phyloP scores from a whole-genome alignment of 2,113 vertebrate species.

The Plecotus auritus region DNA sequence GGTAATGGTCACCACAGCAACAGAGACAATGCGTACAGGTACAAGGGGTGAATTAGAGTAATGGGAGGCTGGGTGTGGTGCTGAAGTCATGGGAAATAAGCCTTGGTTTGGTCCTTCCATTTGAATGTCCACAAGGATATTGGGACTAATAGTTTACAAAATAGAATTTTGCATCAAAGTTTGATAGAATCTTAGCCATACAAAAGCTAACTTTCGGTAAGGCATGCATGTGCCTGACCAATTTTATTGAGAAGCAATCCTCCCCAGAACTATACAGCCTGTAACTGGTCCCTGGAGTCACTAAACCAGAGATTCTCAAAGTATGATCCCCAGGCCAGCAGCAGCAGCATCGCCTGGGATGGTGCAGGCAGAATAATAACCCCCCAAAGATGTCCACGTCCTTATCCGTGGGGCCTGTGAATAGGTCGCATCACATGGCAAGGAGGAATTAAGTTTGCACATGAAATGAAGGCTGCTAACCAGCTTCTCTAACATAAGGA shows the following conservation, averaged over 20 bases:
- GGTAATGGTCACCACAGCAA: background rate
- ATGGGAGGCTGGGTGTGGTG: accelerated
- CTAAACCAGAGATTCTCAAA: background rate
- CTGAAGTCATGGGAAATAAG: background rate
- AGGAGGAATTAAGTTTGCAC: background rate
- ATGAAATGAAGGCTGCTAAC: background rate
- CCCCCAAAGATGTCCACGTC: background rate
- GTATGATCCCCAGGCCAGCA: background rate
- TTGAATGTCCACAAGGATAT: background rate
- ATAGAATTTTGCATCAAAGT: background rate
- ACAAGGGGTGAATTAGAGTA: background rate
- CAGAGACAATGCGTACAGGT: background rate
- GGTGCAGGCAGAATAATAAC: background rate
- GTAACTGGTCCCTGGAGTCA: background rate
- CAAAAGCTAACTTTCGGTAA: background rate
- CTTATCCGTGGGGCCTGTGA: background rate
- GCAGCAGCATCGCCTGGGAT: background rate
- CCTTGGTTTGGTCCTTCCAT: background rate
- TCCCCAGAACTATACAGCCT: background rate
- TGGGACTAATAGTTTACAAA: background rate
- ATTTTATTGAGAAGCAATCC: background rate
- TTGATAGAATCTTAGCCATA: background rate
- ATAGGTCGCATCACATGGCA: background rate
- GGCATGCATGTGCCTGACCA: background rate
- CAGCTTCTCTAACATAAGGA: background rate